Percentiles rank a stretch among this genome's conserved stretches.
Conservation (phyloP, 53 echinoderm and acorn worm genomes). For the Hippasteria phrygiana region DNA sequence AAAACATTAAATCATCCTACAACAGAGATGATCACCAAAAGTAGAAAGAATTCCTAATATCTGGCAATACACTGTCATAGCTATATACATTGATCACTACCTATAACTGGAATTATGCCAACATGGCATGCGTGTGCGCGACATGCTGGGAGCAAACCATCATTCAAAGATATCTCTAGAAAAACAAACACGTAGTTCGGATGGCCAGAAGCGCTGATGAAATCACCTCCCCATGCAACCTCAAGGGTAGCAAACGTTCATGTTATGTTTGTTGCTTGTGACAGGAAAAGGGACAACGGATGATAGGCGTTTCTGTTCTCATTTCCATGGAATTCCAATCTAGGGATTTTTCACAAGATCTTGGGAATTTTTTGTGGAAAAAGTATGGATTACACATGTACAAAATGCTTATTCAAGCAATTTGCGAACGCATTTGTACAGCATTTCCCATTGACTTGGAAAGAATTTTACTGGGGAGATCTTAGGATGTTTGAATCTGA, state of each 20-base stretch:
- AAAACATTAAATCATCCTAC: background rate
- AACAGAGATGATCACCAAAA: background rate
- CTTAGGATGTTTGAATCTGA: no score
- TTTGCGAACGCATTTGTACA: background rate
- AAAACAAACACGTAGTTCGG: conserved; percentile 36
- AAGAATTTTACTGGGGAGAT: no score
- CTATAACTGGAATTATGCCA: background rate
- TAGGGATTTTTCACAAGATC: background rate
- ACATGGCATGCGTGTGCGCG: background rate
- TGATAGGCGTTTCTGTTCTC: background rate
- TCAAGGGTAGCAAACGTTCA: background rate
- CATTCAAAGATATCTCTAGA: conserved; percentile 3
- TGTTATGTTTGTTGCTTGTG: conserved; percentile 7
- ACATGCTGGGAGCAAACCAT: background rate
- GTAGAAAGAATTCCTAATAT: background rate
- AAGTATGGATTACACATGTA: no score
- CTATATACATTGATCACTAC: background rate
- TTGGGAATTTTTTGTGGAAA: no score
- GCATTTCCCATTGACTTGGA: no score
- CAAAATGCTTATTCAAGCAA: no score
- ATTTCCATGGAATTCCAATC: conserved; percentile 20
- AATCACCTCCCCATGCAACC: background rate
- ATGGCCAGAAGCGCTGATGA: background rate
- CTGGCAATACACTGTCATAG: background rate
- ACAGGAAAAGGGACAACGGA: background rate